phyloP scores from a whole-genome alignment of 2,113 vertebrate genomes.

The Callipepla squamata region DNA sequence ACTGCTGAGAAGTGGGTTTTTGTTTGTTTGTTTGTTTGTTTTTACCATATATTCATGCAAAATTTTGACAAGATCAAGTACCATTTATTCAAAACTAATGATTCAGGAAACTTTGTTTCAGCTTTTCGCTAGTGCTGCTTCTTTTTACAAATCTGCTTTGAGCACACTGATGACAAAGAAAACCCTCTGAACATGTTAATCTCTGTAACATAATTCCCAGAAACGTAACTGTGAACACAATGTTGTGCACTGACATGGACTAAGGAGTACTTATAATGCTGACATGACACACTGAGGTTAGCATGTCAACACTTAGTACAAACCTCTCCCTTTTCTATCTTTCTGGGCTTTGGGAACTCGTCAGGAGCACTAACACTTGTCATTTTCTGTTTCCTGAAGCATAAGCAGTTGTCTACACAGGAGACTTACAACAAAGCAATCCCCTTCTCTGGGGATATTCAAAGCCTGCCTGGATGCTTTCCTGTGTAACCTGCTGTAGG shows the following conservation, averaged over 20 bases:
- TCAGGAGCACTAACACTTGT: not conserved
- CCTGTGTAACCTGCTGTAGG: too few species aligned
- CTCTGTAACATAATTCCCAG: not conserved
- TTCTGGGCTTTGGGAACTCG: not conserved
- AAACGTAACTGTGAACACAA: not conserved
- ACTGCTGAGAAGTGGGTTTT: not conserved
- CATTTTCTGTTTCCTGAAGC: conserved; percentile 34
- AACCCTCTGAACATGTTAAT: conserved; percentile 9
- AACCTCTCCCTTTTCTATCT: not conserved
- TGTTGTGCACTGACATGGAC: not conserved
- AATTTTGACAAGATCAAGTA: conserved; percentile 9
- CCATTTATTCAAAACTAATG: conserved; percentile 54
- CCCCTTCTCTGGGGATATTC: not conserved
- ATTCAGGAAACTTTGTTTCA: not conserved
- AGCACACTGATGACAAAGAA: conserved; percentile 35
- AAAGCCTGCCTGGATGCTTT: not conserved
- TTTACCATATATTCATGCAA: not conserved
- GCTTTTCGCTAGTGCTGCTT: not conserved
- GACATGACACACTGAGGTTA: not conserved
- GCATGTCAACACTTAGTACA: fast-evolving
- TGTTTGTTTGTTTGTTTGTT: not conserved
- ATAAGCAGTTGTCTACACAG: conserved; percentile 12
- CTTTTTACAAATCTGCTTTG: conserved; percentile 32
- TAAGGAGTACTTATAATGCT: not conserved
- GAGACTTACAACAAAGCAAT: not conserved